Evolutionary conservation across 2,888 invertebrate species (phyloP), one percentile per base, ranked within the genome.

Genomic region (Dolichopus griseipennis): DNA sequence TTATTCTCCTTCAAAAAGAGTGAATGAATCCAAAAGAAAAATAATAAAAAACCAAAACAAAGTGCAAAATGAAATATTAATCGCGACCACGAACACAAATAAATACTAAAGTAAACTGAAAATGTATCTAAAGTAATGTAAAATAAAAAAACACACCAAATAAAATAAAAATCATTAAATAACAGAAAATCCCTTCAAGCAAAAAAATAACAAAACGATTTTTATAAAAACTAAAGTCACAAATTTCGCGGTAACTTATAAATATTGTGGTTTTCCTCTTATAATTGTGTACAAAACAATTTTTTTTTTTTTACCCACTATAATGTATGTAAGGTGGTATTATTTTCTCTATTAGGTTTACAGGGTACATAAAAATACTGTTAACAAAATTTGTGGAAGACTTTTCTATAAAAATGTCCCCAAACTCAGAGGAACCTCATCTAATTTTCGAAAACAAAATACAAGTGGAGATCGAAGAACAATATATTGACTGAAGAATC

Each of bases 171-270:
- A 52, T 2, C 18, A 18, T 52, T 6, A 18, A 52, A 52, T 18
- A 52, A 52, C 15, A 52, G 27, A 27, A 27, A 18, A 52, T 52
- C 52, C 52, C 52, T 52, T 52, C 2, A 52, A 52, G 52, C 52
- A 52, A 52, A 52, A 52, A 2, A 5, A 15, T 5, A 4, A 41
- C 41, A 41, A 41, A 41, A 27, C 2, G 5, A 27, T 4, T 4
- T 4, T 4, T 5, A 27, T 4, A 27, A 27, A 27, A 27, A 27
- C 2, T 27, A 52, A 52, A 52, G 52, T 52, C 52, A 52, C 52
- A 52, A 52, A 52, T 52, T 52, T 52, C 52, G 52, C 52, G 52
- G 52, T 52, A 18, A 52, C 52, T 52, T 52, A 52, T 52, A 52
- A 52, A 52, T 52, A 52, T 52, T 52, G 52, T 52, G 52, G 52